A percentile compares a stretch with the other conserved stretches of the same genome.
phyloP scores from a whole-genome alignment of 2,797 vertebrate genomes.

The Sciurus vulgaris region DNA sequence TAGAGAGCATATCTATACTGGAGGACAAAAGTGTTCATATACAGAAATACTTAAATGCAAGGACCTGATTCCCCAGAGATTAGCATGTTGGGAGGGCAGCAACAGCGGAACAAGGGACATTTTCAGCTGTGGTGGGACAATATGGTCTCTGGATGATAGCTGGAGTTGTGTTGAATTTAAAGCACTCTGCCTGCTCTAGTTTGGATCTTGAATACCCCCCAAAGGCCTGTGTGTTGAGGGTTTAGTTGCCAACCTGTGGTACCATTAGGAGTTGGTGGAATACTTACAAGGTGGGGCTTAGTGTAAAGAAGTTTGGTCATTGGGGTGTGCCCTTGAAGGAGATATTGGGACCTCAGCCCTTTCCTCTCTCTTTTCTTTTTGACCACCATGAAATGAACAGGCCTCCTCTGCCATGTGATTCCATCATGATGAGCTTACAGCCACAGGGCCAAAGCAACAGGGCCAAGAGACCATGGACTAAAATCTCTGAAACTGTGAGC shows the following conservation, averaged over 20 bases:
- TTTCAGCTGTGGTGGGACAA: neutral
- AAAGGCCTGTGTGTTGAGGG: neutral
- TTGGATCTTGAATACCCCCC: neutral
- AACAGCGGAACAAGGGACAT: neutral
- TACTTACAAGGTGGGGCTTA: neutral
- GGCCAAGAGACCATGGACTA: neutral
- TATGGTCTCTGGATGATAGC: neutral
- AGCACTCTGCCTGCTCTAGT: neutral
- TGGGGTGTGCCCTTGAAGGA: neutral
- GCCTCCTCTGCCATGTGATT: neutral
- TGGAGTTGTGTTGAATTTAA: neutral
- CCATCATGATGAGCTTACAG: neutral
- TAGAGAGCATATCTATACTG: neutral
- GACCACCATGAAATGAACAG: neutral
- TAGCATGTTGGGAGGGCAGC: neutral
- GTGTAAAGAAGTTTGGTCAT: neutral
- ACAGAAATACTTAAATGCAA: neutral
- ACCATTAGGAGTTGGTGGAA: neutral
- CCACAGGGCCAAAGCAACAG: neutral
- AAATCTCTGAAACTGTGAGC: neutral
- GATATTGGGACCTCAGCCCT: neutral
- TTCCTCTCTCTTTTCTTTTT: neutral
- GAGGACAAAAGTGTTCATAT: neutral
- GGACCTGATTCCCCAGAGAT: neutral
- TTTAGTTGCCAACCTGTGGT: neutral